These are phyloP conservation scores for Leptoteleia sp. DNA, from an alignment of 1,140 invertebrate genomes.

Conservation along the genomic window DNA sequence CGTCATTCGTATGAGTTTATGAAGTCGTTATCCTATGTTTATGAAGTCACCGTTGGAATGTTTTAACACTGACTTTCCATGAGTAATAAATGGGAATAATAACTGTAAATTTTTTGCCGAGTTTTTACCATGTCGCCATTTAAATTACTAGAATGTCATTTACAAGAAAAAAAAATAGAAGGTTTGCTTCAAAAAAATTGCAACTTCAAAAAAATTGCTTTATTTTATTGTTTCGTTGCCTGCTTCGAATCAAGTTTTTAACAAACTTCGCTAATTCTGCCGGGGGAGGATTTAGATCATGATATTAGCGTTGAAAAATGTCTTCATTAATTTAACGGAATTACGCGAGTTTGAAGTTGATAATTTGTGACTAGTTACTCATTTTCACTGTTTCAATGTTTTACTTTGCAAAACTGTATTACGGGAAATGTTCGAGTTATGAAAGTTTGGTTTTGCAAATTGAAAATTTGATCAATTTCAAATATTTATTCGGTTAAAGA, in stretches of 20 bases:
- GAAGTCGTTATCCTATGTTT: constrained; percentile 30
- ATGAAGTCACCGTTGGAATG: constrained; percentile 26
- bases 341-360: constrained; percentile 9
- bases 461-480: constrained; percentile 23
- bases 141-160: too few species aligned
- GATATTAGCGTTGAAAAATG: constrained; percentile 22
- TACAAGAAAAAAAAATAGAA: too few species aligned
- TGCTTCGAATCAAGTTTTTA: neutral
- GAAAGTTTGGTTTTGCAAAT: constrained; percentile 22
- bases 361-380: constrained; percentile 32
- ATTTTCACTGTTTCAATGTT: constrained; percentile 1
- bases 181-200: too few species aligned
- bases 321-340: constrained; percentile 24
- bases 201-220: too few species aligned
- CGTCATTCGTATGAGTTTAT: constrained; percentile 21
- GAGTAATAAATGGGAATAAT: constrained; percentile 29
- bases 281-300: constrained; percentile 1
- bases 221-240: too few species aligned
- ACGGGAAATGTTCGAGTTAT: constrained; percentile 9
- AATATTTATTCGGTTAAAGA: constrained; percentile 13
- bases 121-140: too few species aligned
- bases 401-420: constrained; percentile 18
- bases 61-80: constrained; percentile 28
- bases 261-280: constrained; percentile 15
- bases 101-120: constrained; percentile 29